Evolutionary conservation across 2,113 vertebrate species (phyloP), one percentile per base, ranked within the genome.

Genomic region (Trematocara stigmaticum): DNA sequence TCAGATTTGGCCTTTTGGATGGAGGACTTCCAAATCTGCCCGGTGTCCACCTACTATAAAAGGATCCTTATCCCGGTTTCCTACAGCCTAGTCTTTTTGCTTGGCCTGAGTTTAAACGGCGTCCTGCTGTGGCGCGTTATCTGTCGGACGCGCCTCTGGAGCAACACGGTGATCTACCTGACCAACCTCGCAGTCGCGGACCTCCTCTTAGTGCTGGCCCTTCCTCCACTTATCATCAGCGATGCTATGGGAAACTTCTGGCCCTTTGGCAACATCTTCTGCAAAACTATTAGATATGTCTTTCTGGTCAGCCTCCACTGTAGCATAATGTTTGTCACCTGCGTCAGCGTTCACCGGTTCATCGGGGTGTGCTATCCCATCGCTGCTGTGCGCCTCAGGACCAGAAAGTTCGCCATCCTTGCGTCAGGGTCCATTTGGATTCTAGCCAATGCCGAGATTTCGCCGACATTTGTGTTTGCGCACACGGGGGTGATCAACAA

Each of bases 321-420:
- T 29, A 94, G 94, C 89, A 84, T 94, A 82, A 86, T 95, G 87
- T 93, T 96, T 10, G 90, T 97, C 3, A 90, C 91, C 34, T 94
- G 93, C 90, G 93, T 94, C 89, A 95, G 95, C 0, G 10, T 94
- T n/a, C 93, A 96, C 82, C 91, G 87, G 7, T 96, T 95, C 84
- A 64, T 96, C 2, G 91, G 93, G 0, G 86, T 96, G 64, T 95
- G 96, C 86, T 94, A 93, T 55, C 95, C 94, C 0, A 86, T 95
- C 7, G 7, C 16, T 2, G 92, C 90, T 0, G 86, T 93, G 78
- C 85, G 88, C 29, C 94, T 86, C 64, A 51, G 88, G 16, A 94
- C 90, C 16, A 87, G 7, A 34, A 71, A 35, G 45, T 64, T 88
- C 0, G 93, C 94, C 2, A 13, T 91, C 3, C 20, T 71, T 3